A percentile compares a stretch with the other conserved stretches of the same genome.
phyloP scores from a whole-genome alignment of 2,888 invertebrate genomes.

The Pseudolycoriella hygida region DNA sequence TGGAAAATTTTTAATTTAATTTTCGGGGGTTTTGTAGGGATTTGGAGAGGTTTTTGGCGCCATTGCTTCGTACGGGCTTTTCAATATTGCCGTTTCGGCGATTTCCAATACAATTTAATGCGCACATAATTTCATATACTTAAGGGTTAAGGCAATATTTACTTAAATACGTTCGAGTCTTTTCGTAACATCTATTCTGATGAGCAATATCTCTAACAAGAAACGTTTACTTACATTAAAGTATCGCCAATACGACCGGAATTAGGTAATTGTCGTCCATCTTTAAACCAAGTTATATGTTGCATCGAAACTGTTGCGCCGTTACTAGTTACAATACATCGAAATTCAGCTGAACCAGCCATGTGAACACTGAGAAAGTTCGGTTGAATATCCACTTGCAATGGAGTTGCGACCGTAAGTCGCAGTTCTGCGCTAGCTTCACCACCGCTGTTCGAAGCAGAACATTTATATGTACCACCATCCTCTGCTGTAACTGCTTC shows the following conservation, averaged over 20 bases:
- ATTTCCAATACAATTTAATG: no score
- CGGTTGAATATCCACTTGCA: conserved; percentile 48
- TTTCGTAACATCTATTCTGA: no score
- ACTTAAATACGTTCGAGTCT: no score
- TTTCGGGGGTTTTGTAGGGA: no score
- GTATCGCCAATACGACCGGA: conserved; percentile 46
- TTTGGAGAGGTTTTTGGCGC: no score
- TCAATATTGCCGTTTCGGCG: no score
- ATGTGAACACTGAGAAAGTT: conserved; percentile 51
- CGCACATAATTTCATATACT: no score
- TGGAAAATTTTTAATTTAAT: no score
- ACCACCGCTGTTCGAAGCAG: conserved; percentile 49
- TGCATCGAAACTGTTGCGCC: conserved; percentile 36
- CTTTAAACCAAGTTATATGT: conserved; percentile 47
- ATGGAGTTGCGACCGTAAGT: conserved; percentile 43
- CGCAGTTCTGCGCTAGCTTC: conserved; percentile 50
- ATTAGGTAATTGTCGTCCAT: conserved; percentile 45
- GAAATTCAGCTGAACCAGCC: conserved; percentile 55
- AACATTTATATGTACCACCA: conserved; percentile 47
- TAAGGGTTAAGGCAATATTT: no score
- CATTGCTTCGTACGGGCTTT: no score
- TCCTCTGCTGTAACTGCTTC: conserved; percentile 54
- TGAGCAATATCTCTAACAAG: no score
- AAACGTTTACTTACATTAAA: conserved; percentile 30
- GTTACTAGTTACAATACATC: conserved; percentile 39